A percentile compares a stretch with the other conserved stretches of the same genome.
phyloP scores from a whole-genome alignment of 2,888 invertebrate species.

The Iselma pallidipennis region DNA sequence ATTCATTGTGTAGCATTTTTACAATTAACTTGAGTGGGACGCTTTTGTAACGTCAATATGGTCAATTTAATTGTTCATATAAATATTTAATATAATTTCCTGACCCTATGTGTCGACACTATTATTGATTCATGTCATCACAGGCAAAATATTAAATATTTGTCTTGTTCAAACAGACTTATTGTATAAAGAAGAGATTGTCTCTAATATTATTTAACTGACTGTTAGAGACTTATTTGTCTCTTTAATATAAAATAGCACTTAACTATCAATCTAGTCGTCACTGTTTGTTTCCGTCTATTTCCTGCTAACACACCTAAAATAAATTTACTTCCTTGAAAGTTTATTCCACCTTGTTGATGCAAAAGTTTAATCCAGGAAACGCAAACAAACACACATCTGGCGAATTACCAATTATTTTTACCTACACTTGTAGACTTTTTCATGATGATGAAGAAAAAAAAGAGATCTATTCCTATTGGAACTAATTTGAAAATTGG shows the following conservation, averaged over 20 bases:
- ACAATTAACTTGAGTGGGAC: too few relatives aligned
- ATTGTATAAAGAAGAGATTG: neutral
- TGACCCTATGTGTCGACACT: neutral
- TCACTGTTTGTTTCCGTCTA: neutral
- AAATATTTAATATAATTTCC: neutral
- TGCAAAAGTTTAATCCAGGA: neutral
- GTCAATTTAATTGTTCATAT: neutral
- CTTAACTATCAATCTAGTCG: neutral
- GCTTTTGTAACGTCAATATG: too few relatives aligned
- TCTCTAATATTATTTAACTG: neutral
- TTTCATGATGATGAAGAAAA: too few relatives aligned
- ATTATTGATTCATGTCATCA: neutral
- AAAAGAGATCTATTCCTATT: neutral
- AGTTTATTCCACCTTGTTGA: constrained; percentile 3
- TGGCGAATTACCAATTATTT: constrained; percentile 2
- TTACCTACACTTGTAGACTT: too few relatives aligned
- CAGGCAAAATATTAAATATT: neutral
- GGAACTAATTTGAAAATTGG: neutral
- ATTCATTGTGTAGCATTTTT: neutral
- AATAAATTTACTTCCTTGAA: constrained; percentile 2
- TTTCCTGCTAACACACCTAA: neutral
- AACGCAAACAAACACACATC: neutral
- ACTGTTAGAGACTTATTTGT: neutral
- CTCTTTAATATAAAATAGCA: neutral
- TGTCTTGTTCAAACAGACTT: neutral